Conservation (phyloP, 2,113 vertebrate genomes). For the Calyptommatus sinebrachiatus region DNA sequence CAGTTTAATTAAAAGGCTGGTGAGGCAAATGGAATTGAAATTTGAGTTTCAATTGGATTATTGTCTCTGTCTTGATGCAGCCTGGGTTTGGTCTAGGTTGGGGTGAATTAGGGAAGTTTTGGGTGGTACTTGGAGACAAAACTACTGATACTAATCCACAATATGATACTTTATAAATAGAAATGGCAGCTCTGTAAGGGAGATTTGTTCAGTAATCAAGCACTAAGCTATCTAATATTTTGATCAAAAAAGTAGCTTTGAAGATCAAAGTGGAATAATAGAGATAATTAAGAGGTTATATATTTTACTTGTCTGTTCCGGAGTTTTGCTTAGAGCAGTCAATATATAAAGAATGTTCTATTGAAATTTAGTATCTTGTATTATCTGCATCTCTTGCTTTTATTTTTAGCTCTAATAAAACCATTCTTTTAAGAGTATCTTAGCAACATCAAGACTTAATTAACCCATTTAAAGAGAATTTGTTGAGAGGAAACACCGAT, state of each 20-base stretch:
- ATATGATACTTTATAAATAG: not conserved
- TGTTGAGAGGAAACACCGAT: constrained; percentile 6
- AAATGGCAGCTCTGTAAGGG: not conserved
- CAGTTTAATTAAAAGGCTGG: too few relatives aligned
- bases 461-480: constrained; percentile 18
- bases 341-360: constrained; percentile 58
- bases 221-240: not conserved
- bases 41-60: too few relatives aligned
- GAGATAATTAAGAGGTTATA: not conserved
- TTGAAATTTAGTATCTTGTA: constrained; percentile 61
- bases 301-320: constrained; percentile 38
- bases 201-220: not conserved
- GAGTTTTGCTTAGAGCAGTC: constrained; percentile 55
- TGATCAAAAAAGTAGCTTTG: not conserved
- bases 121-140: too few relatives aligned
- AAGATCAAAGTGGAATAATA: not conserved
- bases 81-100: too few relatives aligned
- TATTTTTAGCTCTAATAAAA: constrained; percentile 33
- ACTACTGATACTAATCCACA: not conserved
- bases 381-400: constrained; percentile 55
- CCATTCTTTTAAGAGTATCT: constrained; percentile 37
- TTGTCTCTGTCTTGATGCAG: too few relatives aligned
- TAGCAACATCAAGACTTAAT: constrained; percentile 45
- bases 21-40: too few relatives aligned
- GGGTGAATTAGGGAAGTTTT: too few relatives aligned